Base-by-base conservation (phyloP, 2,113 vertebrate genomes). In the Turdus rufiventris region DNA sequence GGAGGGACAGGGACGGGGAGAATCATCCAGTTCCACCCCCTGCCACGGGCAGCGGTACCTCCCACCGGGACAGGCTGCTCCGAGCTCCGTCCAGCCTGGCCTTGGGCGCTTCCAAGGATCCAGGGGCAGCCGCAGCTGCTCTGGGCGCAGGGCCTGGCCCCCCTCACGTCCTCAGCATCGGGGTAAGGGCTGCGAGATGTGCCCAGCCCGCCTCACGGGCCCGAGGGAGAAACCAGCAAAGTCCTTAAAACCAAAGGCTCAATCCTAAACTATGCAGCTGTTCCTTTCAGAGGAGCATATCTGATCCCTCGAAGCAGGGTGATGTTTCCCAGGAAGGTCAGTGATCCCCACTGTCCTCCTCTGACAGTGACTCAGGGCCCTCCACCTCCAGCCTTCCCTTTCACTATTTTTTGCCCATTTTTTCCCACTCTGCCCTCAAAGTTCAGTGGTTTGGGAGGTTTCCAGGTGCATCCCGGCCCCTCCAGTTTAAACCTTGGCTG, bases 51-150 rank as follows among this genome's bases (percentile, higher is more conserved):
- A 18, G 74, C 16, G 31, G 12, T 31, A 0, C 5, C 25, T 79
- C 34, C 21, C 31, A 2, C 9, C 17, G 0, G 8, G 2, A 0
- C 40, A 1, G 24, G 4, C 2, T 14, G 40, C 25, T 34, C 4
- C 71, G 0, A 33, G 10, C 10, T 21, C 14, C 19, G 0, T 12
- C 14, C 63, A 1, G 2, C 38, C 17, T 18, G 74, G 17, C 13
- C 34, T 26, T 18, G 42, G 34, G 1, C 29, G 0, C 17, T 31
- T 0, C 9, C 57, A 7, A 50, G 20, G 31, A 10, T 21, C 18
- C 61, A 3, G 34, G 40, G 19, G n/a, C 14, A 9, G 50, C 26
- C 50, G 17, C 26, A 51, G 50, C 50, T 51, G 15, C 50, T 16
- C 3, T 28, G 50, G 50, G 26, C 50, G 28, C 75, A 8, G 34